Conservation (phyloP, 1,140 invertebrate genomes). For the Tetranychus urticae region DNA sequence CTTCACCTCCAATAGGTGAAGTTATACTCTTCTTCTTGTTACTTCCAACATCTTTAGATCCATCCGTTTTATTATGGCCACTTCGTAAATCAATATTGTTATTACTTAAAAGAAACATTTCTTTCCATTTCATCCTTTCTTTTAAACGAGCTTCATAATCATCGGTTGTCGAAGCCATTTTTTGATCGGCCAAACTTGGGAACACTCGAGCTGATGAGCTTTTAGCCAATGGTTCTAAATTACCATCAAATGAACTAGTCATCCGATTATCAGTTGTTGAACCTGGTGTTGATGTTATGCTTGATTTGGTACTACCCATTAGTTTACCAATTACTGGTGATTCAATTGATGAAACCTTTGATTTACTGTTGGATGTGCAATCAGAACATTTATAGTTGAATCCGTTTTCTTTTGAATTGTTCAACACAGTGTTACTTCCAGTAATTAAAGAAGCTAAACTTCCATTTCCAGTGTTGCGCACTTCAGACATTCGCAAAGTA, state of each 20-base stretch:
- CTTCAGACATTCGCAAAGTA: slow-evolving; percentile 29
- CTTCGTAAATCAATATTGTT: neutral
- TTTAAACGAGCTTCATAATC: slow-evolving; percentile 1
- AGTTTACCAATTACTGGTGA: neutral
- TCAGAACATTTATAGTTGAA: neutral
- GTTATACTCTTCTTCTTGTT: too few species aligned
- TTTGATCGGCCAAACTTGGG: neutral
- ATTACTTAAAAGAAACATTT: neutral
- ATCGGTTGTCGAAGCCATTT: neutral
- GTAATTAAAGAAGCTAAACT: neutral
- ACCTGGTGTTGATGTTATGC: neutral
- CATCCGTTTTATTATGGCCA: neutral
- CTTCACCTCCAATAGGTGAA: neutral
- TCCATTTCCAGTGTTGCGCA: neutral
- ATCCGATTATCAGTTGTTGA: neutral
- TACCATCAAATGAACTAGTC: neutral
- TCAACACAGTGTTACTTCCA: neutral
- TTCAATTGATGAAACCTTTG: neutral
- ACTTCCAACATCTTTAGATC: neutral
- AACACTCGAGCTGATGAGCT: neutral
- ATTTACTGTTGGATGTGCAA: neutral
- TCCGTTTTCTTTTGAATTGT: neutral
- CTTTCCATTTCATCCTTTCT: slow-evolving; percentile 3
- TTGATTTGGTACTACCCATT: neutral
- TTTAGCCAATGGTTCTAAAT: neutral